Evolutionary conservation across 2,888 invertebrate species (phyloP).

Genomic region (Notodonta dromedarius): DNA sequence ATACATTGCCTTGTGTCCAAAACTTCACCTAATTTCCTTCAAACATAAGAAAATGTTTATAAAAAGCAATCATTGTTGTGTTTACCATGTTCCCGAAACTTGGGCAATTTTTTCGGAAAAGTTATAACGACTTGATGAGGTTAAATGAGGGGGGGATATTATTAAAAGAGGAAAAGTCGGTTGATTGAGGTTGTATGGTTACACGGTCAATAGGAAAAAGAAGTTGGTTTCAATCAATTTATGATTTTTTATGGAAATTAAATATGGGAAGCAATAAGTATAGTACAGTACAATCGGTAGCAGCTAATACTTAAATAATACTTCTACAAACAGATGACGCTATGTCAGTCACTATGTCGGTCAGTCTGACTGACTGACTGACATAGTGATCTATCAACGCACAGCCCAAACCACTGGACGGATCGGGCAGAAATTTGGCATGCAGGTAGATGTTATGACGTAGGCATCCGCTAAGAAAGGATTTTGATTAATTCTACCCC

Average conservation of each 20-base stretch:
- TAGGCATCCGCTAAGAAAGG: too few species aligned
- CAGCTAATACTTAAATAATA: too few species aligned
- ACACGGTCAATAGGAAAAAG: neutral
- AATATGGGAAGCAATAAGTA: too few species aligned
- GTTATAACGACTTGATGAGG: constrained; percentile 2
- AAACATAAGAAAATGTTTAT: constrained; percentile 6
- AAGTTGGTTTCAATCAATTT: neutral
- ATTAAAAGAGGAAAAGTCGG: constrained; percentile 7
- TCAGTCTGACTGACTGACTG: too few species aligned
- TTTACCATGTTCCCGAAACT: neutral
- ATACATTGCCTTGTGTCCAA: constrained; percentile 5
- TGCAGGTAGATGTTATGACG: too few species aligned
- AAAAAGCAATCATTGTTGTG: constrained; percentile 7
- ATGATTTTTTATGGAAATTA: neutral
- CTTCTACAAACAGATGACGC: too few species aligned
- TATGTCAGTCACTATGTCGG: too few species aligned
- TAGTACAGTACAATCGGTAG: too few species aligned
- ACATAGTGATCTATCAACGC: too few species aligned
- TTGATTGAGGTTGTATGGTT: neutral
- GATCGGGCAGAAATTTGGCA: too few species aligned
- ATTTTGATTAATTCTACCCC: too few species aligned
- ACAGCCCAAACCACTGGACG: too few species aligned
- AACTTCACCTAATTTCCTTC: constrained; percentile 14
- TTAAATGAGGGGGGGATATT: constrained; percentile 2
- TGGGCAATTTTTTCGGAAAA: neutral